Conservation (phyloP, 2,797 vertebrate species). For the Cyclopterus lumpus region DNA sequence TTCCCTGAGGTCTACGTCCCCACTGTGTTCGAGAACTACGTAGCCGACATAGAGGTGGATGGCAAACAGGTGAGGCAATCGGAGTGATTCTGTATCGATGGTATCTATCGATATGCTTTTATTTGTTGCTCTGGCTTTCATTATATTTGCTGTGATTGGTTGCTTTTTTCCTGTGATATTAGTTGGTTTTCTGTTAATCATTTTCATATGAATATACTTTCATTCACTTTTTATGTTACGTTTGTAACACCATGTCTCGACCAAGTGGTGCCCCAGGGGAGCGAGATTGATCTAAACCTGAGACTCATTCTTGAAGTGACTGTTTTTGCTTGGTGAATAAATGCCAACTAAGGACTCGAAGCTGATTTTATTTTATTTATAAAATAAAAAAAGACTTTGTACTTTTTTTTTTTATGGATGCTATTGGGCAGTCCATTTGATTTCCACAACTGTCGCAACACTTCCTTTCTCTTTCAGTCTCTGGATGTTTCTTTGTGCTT, state of each 20-base stretch:
- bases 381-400: no score
- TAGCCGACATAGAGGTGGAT: conserved; percentile 98
- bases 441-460: background rate
- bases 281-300: no score
- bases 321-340: no score
- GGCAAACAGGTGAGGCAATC: conserved; percentile 90
- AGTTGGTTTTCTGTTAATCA: background rate
- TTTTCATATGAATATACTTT: background rate
- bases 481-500: conserved; percentile 16
- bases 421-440: background rate
- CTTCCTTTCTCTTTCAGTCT: background rate
- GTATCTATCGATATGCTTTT: background rate
- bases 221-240: no score
- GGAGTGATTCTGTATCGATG: background rate
- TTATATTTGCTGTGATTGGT: background rate
- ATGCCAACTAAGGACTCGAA: no score
- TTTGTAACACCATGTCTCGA: background rate
- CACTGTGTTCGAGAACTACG: conserved; percentile 98
- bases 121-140: background rate
- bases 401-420: background rate
- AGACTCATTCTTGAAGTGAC: no score
- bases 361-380: no score
- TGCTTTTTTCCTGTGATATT: no score
- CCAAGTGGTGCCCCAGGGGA: background rate
- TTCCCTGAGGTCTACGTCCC: conserved; percentile 98